These are phyloP conservation scores for Habrosyne pyritoides DNA, from an alignment of 2,888 invertebrate genomes.

Conservation along the genomic window DNA sequence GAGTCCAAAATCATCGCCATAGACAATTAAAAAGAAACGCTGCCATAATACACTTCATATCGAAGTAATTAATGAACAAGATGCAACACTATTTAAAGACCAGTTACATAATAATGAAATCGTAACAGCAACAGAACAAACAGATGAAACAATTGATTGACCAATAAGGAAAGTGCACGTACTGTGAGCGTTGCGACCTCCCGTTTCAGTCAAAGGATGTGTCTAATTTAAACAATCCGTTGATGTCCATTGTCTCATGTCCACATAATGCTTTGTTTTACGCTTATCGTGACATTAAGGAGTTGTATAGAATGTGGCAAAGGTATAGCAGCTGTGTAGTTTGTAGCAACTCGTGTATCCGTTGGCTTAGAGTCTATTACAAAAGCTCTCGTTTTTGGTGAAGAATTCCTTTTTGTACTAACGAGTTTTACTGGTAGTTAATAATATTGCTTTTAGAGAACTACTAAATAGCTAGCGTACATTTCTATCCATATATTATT, in stretches of 20 bases:
- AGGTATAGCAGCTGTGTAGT: not conserved
- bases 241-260: conserved; percentile 1
- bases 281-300: not conserved
- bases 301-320: not conserved
- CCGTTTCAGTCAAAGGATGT: not conserved
- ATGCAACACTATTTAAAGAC: not conserved
- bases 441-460: too few relatives aligned
- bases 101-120: conserved; percentile 7
- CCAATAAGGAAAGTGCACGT: conserved; percentile 6
- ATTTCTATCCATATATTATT: too few relatives aligned
- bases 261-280: conserved; percentile 2
- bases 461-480: too few relatives aligned
- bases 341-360: not conserved
- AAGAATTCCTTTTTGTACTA: too few relatives aligned
- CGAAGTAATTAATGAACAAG: not conserved
- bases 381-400: too few relatives aligned
- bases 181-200: not conserved
- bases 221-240: conserved; percentile 3
- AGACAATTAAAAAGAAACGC: too few relatives aligned
- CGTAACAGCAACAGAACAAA: conserved; percentile 6
- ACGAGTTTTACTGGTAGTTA: too few relatives aligned
- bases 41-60: not conserved
- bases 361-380: not conserved
- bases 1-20: too few relatives aligned
- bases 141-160: conserved; percentile 7